phyloP scores from a whole-genome alignment of 2,113 vertebrate genomes.

The Mobula birostris region DNA sequence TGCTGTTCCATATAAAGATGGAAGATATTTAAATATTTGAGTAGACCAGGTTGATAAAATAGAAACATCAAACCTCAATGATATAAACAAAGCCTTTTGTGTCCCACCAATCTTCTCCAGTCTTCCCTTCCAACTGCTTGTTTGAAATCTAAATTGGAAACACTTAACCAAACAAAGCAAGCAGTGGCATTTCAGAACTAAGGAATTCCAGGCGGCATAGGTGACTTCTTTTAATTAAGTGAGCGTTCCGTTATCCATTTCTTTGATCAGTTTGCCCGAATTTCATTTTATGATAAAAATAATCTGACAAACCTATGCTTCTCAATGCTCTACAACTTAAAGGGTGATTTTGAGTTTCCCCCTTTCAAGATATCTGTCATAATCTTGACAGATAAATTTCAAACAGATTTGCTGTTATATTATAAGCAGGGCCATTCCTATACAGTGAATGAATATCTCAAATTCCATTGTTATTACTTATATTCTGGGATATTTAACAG shows the following conservation, averaged over 20 bases:
- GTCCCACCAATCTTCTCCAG: not conserved
- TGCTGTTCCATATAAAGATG: not conserved
- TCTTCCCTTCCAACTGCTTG: not conserved
- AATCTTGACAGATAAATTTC: not conserved
- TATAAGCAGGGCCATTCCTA: not conserved
- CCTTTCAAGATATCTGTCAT: not conserved
- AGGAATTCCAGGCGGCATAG: not conserved
- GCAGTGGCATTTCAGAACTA: not conserved
- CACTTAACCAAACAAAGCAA: conserved; percentile 22
- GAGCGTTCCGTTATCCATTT: not conserved
- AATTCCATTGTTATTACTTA: conserved; percentile 20
- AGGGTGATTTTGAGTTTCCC: not conserved
- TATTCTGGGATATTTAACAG: conserved; percentile 1
- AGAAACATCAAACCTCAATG: not conserved
- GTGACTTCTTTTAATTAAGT: not conserved
- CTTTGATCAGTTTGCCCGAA: conserved; percentile 21
- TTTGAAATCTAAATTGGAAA: conserved; percentile 35
- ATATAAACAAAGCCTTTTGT: not conserved
- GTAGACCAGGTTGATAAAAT: not conserved
- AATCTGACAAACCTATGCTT: not conserved
- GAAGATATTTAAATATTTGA: not conserved
- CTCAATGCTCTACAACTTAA: not conserved
- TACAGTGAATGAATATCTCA: conserved; percentile 23
- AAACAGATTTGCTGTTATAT: conserved; percentile 13
- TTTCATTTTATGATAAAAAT: not conserved